Conservation (phyloP, 2,888 invertebrate species). For the Fissipunctia ypsillon region DNA sequence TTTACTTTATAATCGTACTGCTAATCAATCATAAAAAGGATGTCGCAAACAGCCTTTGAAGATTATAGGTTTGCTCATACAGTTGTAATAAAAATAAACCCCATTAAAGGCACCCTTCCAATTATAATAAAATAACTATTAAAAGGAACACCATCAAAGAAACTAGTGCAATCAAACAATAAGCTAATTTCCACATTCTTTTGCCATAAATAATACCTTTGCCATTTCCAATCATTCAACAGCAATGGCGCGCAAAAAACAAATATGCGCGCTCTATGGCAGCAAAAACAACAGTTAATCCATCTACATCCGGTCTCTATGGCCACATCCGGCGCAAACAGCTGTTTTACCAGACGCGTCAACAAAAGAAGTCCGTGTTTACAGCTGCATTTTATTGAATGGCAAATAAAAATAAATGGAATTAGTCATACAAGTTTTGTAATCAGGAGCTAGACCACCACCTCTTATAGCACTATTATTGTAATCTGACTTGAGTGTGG, state of each 20-base stretch:
- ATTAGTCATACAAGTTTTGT: conserved; percentile 16
- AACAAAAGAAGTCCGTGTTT: conserved; percentile 45
- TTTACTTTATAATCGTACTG: neutral
- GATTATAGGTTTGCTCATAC: neutral
- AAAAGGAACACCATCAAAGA: conserved; percentile 19
- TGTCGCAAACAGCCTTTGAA: neutral
- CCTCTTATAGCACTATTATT: too few relatives aligned
- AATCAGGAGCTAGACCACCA: too few relatives aligned
- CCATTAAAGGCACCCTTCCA: neutral
- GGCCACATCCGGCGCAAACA: conserved; percentile 61
- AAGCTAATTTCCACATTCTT: conserved; percentile 27
- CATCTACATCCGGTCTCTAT: conserved; percentile 63
- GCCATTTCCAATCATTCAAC: conserved; percentile 30
- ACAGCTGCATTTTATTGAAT: conserved; percentile 62
- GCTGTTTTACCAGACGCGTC: conserved; percentile 59
- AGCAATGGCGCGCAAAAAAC: conserved; percentile 59
- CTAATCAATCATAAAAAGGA: neutral
- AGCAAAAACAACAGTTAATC: conserved; percentile 68
- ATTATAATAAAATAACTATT: conserved; percentile 20
- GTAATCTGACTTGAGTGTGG: too few relatives aligned
- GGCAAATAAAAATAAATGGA: conserved; percentile 28
- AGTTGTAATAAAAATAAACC: neutral
- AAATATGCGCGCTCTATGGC: conserved; percentile 48
- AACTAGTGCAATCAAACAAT: conserved; percentile 20
- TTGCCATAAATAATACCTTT: conserved; percentile 47